These are phyloP conservation scores for Bhutanitis thaidina DNA, from an alignment of 2,888 invertebrate species.

Conservation along the genomic window DNA sequence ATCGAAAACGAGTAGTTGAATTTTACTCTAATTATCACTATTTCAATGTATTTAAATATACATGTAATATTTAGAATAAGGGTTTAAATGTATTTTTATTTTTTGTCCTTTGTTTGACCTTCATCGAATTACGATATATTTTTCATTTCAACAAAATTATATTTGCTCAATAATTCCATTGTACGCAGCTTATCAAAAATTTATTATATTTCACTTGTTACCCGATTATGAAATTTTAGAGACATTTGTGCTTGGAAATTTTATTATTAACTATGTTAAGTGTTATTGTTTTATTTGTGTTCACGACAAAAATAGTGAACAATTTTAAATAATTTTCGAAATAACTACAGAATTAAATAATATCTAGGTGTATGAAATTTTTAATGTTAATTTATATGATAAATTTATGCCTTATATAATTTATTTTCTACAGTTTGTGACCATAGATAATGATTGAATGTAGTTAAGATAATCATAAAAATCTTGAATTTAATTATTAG, in stretches of 20 bases:
- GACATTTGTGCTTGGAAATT: conserved; percentile 3
- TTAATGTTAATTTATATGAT: not conserved
- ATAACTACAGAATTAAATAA: too few relatives aligned
- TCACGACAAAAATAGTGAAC: too few relatives aligned
- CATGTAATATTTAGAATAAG: conserved; percentile 42
- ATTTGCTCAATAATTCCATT: conserved; percentile 28
- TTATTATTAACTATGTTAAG: not conserved
- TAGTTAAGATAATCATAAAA: conserved; percentile 41
- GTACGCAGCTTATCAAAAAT: conserved; percentile 32
- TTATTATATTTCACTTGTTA: conserved; percentile 21
- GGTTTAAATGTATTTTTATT: conserved; percentile 25
- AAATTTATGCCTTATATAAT: not conserved
- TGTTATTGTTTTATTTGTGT: too few relatives aligned
- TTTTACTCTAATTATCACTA: conserved; percentile 64
- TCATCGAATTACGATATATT: not conserved
- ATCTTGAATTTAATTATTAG: conserved; percentile 42
- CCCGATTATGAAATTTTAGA: conserved; percentile 16
- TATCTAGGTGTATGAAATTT: too few relatives aligned
- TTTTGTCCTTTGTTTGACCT: conserved; percentile 11
- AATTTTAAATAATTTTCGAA: too few relatives aligned
- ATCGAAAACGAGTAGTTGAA: conserved; percentile 50
- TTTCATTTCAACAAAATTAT: conserved; percentile 23
- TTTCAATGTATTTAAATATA: conserved; percentile 53
- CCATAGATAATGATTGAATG: conserved; percentile 7
- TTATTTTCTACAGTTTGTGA: not conserved